A percentile compares a stretch with the other conserved stretches of the same genome.
These are phyloP conservation scores for Chiroxiphia lanceolata DNA, from an alignment of 2,797 vertebrate species.

Conservation along the genomic window DNA sequence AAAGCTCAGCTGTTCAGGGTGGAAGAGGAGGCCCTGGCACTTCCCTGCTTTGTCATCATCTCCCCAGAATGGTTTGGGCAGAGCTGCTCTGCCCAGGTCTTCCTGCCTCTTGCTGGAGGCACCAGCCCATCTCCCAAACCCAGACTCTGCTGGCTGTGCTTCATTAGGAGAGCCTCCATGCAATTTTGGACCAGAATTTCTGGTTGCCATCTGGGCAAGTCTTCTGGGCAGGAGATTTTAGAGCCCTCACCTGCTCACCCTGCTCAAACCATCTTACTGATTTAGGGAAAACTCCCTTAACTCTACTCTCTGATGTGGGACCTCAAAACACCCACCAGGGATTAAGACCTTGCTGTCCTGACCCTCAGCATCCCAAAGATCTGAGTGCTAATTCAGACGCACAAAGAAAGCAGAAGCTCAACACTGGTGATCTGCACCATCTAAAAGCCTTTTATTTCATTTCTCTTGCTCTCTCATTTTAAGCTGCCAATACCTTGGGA, in stretches of 20 bases:
- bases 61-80: not conserved
- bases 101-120: not conserved
- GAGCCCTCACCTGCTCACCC: not conserved
- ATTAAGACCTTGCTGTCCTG: not conserved
- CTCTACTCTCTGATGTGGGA: not conserved
- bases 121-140: not conserved
- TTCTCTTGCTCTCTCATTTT: not conserved
- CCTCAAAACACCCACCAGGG: not conserved
- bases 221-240: not conserved
- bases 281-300: not conserved
- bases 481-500: conserved; percentile 36
- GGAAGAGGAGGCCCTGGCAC: not conserved
- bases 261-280: not conserved
- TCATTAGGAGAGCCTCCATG: not conserved
- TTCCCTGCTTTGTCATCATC: not conserved
- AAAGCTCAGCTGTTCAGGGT: not conserved
- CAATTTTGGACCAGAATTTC: not conserved
- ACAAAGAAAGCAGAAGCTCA: not conserved
- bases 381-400: not conserved
- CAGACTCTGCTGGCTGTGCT: not conserved
- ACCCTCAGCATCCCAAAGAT: not conserved
- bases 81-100: not conserved
- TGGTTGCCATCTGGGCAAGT: not conserved
- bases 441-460: conserved; percentile 27
- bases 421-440: not conserved